phyloP scores from a whole-genome alignment of 2,113 vertebrate species.

The Vulpes lagopus region DNA sequence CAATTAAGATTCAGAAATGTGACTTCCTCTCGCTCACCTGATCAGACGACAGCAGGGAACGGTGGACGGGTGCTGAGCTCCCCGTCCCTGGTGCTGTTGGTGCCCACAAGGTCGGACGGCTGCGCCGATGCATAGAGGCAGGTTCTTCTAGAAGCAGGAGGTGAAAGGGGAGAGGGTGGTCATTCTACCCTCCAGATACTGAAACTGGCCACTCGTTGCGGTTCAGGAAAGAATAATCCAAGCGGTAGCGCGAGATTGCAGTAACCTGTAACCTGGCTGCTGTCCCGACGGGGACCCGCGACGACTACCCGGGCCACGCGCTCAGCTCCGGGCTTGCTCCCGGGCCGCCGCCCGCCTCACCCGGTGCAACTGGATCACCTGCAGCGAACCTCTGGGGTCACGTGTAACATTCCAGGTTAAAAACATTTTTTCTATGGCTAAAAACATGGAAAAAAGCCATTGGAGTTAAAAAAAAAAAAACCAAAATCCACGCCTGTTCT shows the following conservation, averaged over 20 bases:
- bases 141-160: background rate
- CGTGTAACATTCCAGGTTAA: background rate
- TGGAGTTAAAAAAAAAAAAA: background rate
- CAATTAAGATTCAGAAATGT: background rate
- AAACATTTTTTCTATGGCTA: background rate
- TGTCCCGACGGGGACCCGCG: accelerated
- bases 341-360: accelerated
- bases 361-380: background rate
- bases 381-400: background rate
- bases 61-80: accelerated
- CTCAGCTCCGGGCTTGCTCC: too few relatives aligned
- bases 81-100: too few relatives aligned
- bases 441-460: background rate
- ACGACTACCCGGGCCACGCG: background rate
- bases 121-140: too few relatives aligned
- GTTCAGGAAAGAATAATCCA: background rate
- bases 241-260: background rate
- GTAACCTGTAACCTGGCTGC: background rate
- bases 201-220: background rate
- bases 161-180: background rate
- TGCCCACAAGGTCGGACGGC: too few relatives aligned
- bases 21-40: background rate
- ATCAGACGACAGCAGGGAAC: too few relatives aligned
- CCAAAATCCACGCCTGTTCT: too few relatives aligned
- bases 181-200: background rate